These are phyloP conservation scores for Heterodera carotae DNA, from an alignment of 1,140 invertebrate genomes.

Conservation along the genomic window DNA sequence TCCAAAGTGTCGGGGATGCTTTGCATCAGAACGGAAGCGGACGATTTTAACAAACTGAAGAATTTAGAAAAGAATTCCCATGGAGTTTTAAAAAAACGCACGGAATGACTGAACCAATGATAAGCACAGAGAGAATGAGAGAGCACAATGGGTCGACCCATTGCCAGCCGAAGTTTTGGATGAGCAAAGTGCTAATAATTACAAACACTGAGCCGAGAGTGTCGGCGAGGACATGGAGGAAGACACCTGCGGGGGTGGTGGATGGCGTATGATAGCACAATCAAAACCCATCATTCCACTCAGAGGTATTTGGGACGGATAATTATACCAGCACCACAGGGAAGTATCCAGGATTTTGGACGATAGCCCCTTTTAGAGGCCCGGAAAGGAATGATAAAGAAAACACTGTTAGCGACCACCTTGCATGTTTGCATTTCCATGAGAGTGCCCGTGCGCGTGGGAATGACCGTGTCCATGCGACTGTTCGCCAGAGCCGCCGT, in stretches of 20 bases:
- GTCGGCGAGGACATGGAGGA: conserved; percentile 73
- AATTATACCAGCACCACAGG: no score
- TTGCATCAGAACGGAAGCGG: conserved; percentile 67
- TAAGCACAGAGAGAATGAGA: conserved; percentile 71
- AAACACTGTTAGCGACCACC: conserved; percentile 66
- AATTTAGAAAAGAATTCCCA: neutral
- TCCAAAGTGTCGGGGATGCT: conserved; percentile 58
- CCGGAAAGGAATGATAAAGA: neutral
- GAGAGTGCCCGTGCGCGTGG: conserved; percentile 63
- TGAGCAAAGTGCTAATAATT: conserved; percentile 72
- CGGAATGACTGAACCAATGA: conserved; percentile 71
- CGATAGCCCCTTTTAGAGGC: no score
- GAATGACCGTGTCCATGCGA: conserved; percentile 67
- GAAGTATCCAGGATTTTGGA: no score
- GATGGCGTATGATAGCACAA: conserved; percentile 39
- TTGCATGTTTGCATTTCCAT: conserved; percentile 72
- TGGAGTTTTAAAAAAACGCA: conserved; percentile 12
- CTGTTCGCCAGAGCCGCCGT: conserved; percentile 56
- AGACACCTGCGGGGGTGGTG: conserved; percentile 69
- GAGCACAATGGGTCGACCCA: conserved; percentile 74
- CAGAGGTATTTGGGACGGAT: no score
- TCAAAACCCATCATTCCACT: conserved; percentile 44
- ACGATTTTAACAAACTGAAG: conserved; percentile 68
- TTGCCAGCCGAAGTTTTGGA: conserved; percentile 71
- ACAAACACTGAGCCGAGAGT: conserved; percentile 73